Percentiles rank a stretch among this genome's conserved stretches.
Conservation (phyloP, 2,797 vertebrate genomes). For the Chelidonichthys spinosus region DNA sequence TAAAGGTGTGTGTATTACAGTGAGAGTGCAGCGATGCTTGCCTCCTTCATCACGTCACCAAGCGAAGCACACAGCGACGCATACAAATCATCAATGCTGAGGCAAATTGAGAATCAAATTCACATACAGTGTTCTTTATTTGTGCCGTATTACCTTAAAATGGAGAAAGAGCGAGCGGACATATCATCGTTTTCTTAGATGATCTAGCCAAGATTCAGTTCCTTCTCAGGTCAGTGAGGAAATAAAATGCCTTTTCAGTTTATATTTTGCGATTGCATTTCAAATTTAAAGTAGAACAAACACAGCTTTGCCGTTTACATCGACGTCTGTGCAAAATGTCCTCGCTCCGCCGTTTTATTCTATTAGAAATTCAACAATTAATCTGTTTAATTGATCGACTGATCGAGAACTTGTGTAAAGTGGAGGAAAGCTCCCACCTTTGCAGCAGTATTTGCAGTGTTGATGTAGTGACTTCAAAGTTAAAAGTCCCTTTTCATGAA, state of each 20-base stretch:
- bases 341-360: too few species aligned
- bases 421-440: too few species aligned
- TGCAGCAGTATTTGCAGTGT: not conserved
- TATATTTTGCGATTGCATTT: not conserved
- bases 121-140: not conserved
- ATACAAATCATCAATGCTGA: constrained; percentile 15
- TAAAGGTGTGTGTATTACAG: not conserved
- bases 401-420: not conserved
- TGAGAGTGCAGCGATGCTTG: not conserved
- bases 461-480: not conserved
- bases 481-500: not conserved
- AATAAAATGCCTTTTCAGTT: not conserved
- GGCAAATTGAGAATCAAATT: not conserved
- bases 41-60: constrained; percentile 2
- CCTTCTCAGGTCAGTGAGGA: not conserved
- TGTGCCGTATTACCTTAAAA: not conserved
- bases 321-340: too few species aligned
- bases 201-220: not conserved
- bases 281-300: not conserved
- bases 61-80: not conserved
- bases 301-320: too few species aligned
- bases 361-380: not conserved
- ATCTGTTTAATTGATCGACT: not conserved
- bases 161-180: not conserved
- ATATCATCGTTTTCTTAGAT: not conserved